Conservation (phyloP, 2,797 vertebrate species). For the Poliocrania exsul region DNA sequence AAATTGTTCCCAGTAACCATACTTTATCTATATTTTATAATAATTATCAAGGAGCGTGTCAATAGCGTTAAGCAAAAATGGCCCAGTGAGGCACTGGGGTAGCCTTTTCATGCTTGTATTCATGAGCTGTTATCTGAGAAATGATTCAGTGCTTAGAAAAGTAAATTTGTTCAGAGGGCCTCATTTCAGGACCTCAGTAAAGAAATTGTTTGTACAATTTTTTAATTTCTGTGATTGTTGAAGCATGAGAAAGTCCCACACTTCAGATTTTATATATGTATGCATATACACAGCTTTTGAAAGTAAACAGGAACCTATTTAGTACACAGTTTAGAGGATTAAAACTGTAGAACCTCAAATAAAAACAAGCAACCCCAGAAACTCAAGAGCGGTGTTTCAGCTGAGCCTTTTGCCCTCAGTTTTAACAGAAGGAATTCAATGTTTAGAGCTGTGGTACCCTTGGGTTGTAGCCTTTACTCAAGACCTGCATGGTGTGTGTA, state of each 20-base stretch:
- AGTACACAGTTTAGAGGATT: not conserved
- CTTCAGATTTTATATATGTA: not conserved
- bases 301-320: not conserved
- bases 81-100: not conserved
- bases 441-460: not conserved
- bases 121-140: not conserved
- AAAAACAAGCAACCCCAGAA: not conserved
- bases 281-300: not conserved
- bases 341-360: not conserved
- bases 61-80: not conserved
- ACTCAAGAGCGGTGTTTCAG: not conserved
- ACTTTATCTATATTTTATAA: not conserved
- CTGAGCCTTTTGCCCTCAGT: not conserved
- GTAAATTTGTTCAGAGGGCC: not conserved
- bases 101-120: not conserved
- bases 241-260: not conserved
- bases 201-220: not conserved
- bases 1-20: not conserved
- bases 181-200: not conserved
- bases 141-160: not conserved
- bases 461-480: not conserved
- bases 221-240: not conserved
- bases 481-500: not conserved
- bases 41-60: not conserved
- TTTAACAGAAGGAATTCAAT: not conserved